Evolutionary conservation across 2,113 vertebrate species (phyloP).

Genomic region (Castor canadensis): DNA sequence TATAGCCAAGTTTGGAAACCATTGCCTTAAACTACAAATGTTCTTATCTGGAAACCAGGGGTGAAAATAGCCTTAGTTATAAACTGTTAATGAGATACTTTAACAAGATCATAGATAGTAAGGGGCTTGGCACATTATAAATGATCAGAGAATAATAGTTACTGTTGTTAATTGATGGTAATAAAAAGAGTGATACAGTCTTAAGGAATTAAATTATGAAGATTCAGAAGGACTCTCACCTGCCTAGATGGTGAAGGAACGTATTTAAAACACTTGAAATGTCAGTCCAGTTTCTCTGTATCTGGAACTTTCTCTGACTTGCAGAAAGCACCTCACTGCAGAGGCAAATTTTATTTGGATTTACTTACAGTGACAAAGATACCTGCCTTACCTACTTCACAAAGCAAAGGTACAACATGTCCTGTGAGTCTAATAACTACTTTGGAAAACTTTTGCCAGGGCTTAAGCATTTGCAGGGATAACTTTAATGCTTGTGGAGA

Average conservation of each 20-base stretch:
- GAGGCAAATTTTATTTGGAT: slow-evolving; percentile 40
- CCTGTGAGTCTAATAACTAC: background rate
- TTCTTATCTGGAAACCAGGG: background rate
- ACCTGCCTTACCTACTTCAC: background rate
- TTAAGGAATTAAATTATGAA: background rate
- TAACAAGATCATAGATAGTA: background rate
- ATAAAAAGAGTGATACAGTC: background rate
- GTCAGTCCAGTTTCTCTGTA: slow-evolving; percentile 28
- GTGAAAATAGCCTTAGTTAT: background rate
- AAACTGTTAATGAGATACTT: slow-evolving; percentile 11
- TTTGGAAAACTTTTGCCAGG: background rate
- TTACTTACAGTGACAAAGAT: background rate
- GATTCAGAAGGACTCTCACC: background rate
- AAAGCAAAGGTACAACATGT: background rate
- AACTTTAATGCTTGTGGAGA: slow-evolving; percentile 55
- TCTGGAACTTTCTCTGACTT: background rate
- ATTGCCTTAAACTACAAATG: background rate
- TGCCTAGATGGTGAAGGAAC: background rate
- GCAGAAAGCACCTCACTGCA: background rate
- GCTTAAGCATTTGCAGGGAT: slow-evolving; percentile 47
- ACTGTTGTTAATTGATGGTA: background rate
- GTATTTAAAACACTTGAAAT: slow-evolving; percentile 10
- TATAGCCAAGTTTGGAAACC: background rate
- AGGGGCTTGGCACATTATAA: background rate
- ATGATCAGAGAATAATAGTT: background rate